These are phyloP conservation scores for Mormyrus iriodes DNA, from an alignment of 2,113 vertebrate species.

Conservation along the genomic window DNA sequence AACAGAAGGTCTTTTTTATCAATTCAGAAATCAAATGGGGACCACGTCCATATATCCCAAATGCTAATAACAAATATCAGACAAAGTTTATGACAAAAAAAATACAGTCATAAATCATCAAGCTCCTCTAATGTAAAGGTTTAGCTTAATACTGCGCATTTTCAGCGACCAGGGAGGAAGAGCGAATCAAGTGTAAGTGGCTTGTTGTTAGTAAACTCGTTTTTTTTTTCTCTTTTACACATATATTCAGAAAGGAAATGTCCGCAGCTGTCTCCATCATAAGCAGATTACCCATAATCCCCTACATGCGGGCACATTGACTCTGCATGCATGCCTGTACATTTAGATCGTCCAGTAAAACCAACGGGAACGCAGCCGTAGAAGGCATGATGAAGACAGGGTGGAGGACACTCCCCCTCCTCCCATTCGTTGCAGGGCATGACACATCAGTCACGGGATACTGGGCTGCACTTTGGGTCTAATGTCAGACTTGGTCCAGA, in stretches of 20 bases:
- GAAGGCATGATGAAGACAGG: not conserved
- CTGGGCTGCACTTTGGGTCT: constrained; percentile 6
- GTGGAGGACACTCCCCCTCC: not conserved
- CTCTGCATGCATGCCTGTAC: not conserved
- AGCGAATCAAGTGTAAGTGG: not conserved
- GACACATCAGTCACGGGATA: not conserved
- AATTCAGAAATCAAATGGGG: not conserved
- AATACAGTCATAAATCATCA: not conserved
- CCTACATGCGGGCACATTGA: not conserved
- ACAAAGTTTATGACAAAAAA: not conserved
- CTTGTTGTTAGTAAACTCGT: not conserved
- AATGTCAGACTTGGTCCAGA: not conserved
- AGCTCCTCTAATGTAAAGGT: not conserved
- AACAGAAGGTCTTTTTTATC: not conserved
- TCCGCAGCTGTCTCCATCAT: not conserved
- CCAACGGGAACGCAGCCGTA: not conserved
- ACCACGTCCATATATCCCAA: too few relatives aligned
- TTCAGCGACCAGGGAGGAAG: not conserved
- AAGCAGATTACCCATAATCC: not conserved
- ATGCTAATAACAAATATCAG: not conserved
- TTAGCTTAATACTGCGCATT: not conserved
- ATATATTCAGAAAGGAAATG: not conserved
- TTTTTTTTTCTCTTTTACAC: not conserved
- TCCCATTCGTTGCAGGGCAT: not conserved
- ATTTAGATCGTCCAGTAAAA: not conserved